These are phyloP conservation scores for Ispidina lecontei DNA, from an alignment of 2,797 vertebrate species.

Conservation along the genomic window DNA sequence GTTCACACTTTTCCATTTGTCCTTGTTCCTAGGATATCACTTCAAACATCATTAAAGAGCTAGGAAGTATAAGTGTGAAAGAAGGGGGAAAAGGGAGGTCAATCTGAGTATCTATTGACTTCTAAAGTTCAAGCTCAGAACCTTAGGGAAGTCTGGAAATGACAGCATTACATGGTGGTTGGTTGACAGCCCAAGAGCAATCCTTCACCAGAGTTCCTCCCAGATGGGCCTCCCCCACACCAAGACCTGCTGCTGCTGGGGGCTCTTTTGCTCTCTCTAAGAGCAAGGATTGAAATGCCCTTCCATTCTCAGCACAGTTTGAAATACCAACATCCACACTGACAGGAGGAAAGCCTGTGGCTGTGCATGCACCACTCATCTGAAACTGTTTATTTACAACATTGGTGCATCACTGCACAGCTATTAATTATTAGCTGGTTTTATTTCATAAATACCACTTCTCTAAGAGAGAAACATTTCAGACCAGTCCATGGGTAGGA, in stretches of 20 bases:
- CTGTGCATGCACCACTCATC: background rate
- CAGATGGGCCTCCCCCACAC: background rate
- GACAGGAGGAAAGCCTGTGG: background rate
- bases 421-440: background rate
- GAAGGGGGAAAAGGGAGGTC: background rate
- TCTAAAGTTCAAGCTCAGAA: background rate
- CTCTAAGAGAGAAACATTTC: background rate
- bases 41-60: background rate
- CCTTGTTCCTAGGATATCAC: background rate
- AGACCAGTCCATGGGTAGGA: background rate
- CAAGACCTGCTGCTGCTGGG: background rate
- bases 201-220: background rate
- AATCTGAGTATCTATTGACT: background rate
- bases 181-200: background rate
- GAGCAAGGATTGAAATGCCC: background rate
- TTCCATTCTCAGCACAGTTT: background rate
- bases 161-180: accelerated
- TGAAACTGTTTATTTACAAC: background rate
- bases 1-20: background rate
- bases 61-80: background rate
- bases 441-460: background rate
- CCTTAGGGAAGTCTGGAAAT: background rate
- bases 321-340: background rate
- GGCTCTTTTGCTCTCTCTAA: background rate
- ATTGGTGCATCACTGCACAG: background rate